Base-by-base conservation (phyloP, 2,113 vertebrate species). In the Actenoides lindsayi region DNA sequence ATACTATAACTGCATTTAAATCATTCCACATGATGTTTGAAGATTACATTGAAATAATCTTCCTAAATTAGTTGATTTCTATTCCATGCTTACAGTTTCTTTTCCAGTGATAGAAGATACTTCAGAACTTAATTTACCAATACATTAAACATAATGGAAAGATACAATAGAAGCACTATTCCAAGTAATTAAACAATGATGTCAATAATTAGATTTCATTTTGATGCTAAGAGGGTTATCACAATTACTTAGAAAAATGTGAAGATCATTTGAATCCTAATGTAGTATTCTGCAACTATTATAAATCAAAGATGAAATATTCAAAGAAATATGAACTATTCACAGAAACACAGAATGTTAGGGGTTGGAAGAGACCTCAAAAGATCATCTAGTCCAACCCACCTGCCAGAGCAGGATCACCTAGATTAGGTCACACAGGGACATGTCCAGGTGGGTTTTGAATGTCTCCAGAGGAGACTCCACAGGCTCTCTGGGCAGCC, bases 61-160 rank as follows among this genome's bases (percentile, higher is more conserved):
- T 63, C 56, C 35, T 19, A 82, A 60, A 79, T 64, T 60, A 71
- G 16, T 18, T 70, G 2, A 83, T 67, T 87, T 92, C 41, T 89
- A 57, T 92, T 69, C 28, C 11, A 24, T 62, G 21, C 13, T 89
- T 77, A 25, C 10, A 46, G 8, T 65, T 67, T 57, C 31, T 75
- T 94, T 82, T 68, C 24, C 39, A 75, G 8, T 30, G 41, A 82
- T 6, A 84, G 19, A 89, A 87, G 17, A 18, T 79, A 87, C 59
- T 87, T 93, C 57, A 87, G 39, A 89, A 82, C 21, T 60, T 82
- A 75, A 92, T 95, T 95, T 78, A 87, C 84, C 56, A 87, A 81
- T 35, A 87, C 31, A 10, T 82, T 91, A 85, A 89, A 68, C 12
- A 68, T 76, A 95, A 89, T 60, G 1, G 21, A 70, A 86, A 54